Percentiles rank a stretch among this genome's conserved stretches.
phyloP scores from a whole-genome alignment of 1,140 invertebrate species.

The Lycorma delicatula region DNA sequence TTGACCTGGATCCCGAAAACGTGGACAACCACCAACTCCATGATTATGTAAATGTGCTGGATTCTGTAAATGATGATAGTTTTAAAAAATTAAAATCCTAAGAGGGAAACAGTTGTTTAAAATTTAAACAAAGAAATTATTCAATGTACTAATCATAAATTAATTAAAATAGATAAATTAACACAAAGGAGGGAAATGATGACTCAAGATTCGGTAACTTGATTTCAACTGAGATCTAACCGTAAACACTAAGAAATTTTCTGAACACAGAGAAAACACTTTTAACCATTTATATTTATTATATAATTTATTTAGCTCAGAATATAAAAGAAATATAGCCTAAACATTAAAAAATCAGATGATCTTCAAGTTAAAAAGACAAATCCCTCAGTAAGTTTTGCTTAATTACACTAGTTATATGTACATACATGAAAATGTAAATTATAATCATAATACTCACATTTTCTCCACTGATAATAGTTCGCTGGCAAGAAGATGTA shows the following conservation, averaged over 20 bases:
- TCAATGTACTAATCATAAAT: not conserved
- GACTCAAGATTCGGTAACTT: no score
- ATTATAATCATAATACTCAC: slow-evolving; percentile 47
- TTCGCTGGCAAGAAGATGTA: slow-evolving; percentile 65
- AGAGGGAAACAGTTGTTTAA: not conserved
- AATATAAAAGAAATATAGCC: no score
- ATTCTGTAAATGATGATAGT: slow-evolving; percentile 49
- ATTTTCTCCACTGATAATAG: slow-evolving; percentile 69
- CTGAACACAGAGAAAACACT: no score
- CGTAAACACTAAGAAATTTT: no score
- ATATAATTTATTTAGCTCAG: no score
- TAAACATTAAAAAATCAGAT: no score
- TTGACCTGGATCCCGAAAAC: slow-evolving; percentile 55
- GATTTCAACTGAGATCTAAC: no score
- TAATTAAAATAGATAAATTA: slow-evolving; percentile 4
- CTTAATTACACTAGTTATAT: no score
- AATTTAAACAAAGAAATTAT: not conserved
- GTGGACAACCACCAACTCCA: slow-evolving; percentile 68
- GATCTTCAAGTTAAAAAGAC: no score
- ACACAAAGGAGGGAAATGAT: not conserved
- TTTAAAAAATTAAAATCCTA: not conserved
- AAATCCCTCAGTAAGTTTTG: no score
- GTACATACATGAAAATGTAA: no score
- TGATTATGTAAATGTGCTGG: slow-evolving; percentile 60
- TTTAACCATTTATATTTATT: no score